These are phyloP conservation scores for Dreissena polymorpha DNA, from an alignment of 1,140 invertebrate genomes.

Conservation along the genomic window DNA sequence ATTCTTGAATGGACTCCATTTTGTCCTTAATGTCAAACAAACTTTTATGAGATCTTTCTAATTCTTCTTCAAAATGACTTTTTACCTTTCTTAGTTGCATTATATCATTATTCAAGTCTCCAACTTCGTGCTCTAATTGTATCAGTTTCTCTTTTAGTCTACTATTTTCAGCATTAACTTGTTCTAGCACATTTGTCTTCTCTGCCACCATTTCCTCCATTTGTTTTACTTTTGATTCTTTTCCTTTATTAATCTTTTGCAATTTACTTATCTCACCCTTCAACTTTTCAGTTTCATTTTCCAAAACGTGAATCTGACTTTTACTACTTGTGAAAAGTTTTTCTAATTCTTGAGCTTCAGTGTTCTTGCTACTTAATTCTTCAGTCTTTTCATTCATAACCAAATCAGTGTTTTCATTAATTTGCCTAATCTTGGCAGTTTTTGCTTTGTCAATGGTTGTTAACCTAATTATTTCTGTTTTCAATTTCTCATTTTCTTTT, in stretches of 20 bases:
- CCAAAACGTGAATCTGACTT: conserved; percentile 8
- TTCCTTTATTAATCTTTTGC: conserved; percentile 48
- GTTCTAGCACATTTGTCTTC: conserved; percentile 20
- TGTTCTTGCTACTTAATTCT: conserved; percentile 28
- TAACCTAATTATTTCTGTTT: conserved; percentile 35
- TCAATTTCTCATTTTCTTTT: conserved; percentile 53
- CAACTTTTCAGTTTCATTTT: conserved; percentile 41
- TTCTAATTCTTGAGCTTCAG: conserved; percentile 30
- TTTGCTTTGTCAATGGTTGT: conserved; percentile 49
- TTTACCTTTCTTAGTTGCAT: conserved; percentile 19
- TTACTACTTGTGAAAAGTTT: background rate
- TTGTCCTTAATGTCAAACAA: conserved; percentile 16
- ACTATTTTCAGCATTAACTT: conserved; percentile 34
- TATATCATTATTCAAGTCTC: conserved; percentile 20
- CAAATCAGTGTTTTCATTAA: conserved; percentile 34
- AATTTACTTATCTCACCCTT: conserved; percentile 30
- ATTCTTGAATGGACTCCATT: conserved; percentile 10
- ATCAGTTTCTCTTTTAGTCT: conserved; percentile 22
- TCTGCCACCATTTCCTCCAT: conserved; percentile 41
- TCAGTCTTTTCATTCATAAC: conserved; percentile 20
- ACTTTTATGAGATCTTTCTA: conserved; percentile 24
- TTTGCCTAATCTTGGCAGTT: conserved; percentile 48
- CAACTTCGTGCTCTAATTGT: conserved; percentile 20
- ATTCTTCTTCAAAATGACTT: background rate
- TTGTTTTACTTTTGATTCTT: conserved; percentile 53